Conservation (phyloP, 2,797 vertebrate genomes). For the Cyprinodon diabolis region DNA sequence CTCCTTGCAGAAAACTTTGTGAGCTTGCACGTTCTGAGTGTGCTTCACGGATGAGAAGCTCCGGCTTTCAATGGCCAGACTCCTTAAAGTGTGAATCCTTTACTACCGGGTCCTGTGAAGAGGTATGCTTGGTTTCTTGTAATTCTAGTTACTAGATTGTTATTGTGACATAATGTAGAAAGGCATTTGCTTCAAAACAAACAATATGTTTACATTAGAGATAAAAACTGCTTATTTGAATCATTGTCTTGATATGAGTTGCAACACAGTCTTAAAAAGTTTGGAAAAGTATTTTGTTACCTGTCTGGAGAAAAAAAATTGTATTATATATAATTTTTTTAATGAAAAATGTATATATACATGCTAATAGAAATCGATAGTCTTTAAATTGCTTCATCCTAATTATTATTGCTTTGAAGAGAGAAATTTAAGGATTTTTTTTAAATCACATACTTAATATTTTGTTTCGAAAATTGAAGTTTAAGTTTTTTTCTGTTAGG, state of each 20-base stretch:
- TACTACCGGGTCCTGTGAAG: slow-evolving; percentile 47
- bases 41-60: slow-evolving; percentile 33
- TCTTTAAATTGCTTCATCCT: too few relatives aligned
- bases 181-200: not conserved
- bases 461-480: too few relatives aligned
- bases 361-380: too few relatives aligned
- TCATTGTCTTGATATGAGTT: not conserved
- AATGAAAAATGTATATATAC: too few relatives aligned
- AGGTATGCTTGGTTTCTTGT: slow-evolving; percentile 31
- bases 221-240: not conserved
- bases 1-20: slow-evolving; percentile 62
- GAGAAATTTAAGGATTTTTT: too few relatives aligned
- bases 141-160: not conserved
- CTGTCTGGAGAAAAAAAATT: too few relatives aligned
- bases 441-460: too few relatives aligned
- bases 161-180: not conserved
- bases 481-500: too few relatives aligned
- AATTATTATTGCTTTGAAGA: too few relatives aligned
- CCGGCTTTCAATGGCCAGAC: slow-evolving; percentile 49
- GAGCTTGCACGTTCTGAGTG: slow-evolving; percentile 51
- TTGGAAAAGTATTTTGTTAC: not conserved
- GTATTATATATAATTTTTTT: too few relatives aligned
- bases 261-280: not conserved
- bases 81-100: slow-evolving; percentile 46
- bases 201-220: not conserved